Evolutionary conservation across 2,888 invertebrate species (phyloP).

Genomic region (Cataglyphis rosenhaueri): DNA sequence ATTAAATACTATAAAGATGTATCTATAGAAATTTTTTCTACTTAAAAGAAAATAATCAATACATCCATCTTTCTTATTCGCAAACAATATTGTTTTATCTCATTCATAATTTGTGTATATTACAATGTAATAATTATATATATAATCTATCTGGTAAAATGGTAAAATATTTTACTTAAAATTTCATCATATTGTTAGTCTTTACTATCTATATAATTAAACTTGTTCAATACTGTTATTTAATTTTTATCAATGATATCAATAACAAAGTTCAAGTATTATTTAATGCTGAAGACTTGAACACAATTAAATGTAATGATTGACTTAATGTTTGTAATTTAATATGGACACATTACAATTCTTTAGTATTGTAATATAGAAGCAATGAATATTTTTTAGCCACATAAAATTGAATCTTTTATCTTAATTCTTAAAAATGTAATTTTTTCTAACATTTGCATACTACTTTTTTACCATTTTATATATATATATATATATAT

Average conservation of each 20-base stretch:
- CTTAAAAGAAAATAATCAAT: not conserved
- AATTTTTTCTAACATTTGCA: not conserved
- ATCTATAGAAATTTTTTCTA: not conserved
- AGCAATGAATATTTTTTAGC: not conserved
- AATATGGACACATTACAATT: not conserved
- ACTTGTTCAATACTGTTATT: slow-evolving; percentile 25
- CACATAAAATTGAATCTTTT: not conserved
- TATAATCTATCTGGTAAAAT: not conserved
- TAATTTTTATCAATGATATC: not conserved
- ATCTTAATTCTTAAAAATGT: not conserved
- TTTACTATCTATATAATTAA: slow-evolving; percentile 18
- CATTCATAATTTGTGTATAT: not conserved
- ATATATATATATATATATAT: not conserved
- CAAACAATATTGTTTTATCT: not conserved
- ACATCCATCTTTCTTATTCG: not conserved
- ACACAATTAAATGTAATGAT: slow-evolving; percentile 13
- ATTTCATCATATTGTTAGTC: not conserved
- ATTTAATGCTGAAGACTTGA: not conserved
- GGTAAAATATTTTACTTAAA: not conserved
- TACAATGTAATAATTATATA: not conserved
- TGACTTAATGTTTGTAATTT: not conserved
- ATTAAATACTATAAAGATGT: not conserved
- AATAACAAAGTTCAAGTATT: not conserved
- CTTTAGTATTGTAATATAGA: not conserved
- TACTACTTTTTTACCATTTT: not conserved